Evolutionary conservation across 2,888 invertebrate genomes (phyloP), one percentile per base, ranked within the genome.

Genomic region (Tetrapedia diversipes): DNA sequence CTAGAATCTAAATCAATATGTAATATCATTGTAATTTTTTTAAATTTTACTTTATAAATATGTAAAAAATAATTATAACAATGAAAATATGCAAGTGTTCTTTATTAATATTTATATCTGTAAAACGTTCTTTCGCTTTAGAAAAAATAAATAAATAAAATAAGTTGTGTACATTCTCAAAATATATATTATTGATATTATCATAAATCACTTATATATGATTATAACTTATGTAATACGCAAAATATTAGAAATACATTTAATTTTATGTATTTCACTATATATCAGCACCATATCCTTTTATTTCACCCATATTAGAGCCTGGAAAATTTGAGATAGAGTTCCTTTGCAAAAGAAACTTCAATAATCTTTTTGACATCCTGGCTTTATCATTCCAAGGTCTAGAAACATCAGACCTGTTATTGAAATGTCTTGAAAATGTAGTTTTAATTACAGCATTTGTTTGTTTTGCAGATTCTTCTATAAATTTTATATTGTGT

Each of bases 281-380:
- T 66, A 56, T 19, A 47, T 82, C 74, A 10, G 47, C 45, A 4
- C 90, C 91, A 71, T 91, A 91, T 39, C 91, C 91, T 72, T 85
- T 86, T 49, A 91, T 88, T 45, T 88, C 86, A 66, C 87, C 86
- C 19, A 91, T 84, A 79, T 91, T 91, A 2, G 91, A 89, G 2
- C 91, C 91, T 43, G 81, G 81, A 56, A 91, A 91, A 22, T 89
- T 49, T 29, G 82, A 67, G 47, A 86, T 67, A 0, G 89, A 86
- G 61, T 84, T 88, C 59, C 79, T 83, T 11, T 85, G 59, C 41
- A 91, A 90, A 41, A 90, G 76, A n/a, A 84, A 68, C 61, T 82
- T 88, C 27, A 91, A 76, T 4, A 86, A 77, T 66, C 77, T 88
- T 66, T 87, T 90, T 1, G 87, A 77, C 53, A 78, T 81, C 32